Base-by-base conservation (phyloP, 2,797 vertebrate genomes). In the Eulemur albifrons region DNA sequence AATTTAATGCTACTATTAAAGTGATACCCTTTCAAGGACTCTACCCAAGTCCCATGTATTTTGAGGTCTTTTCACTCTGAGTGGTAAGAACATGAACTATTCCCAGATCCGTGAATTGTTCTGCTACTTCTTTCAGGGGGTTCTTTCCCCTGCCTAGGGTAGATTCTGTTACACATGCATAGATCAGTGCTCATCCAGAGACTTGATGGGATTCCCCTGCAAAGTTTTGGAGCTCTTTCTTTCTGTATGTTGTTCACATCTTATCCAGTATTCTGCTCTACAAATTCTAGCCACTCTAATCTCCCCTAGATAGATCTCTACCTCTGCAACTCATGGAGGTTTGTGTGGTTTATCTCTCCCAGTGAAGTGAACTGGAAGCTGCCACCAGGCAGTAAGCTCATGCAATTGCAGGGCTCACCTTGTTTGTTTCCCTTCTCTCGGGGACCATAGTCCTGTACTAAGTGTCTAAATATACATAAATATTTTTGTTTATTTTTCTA, bases 401-500 rank as follows among this genome's bases (percentile, higher is more conserved):
- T 17, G 18, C 35, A 82, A 70, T 23, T 61, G 59, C 27, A 61
- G 40, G 50, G 10, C 63, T 63, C 30, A 54, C 48, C 40, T 88
- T 77, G 13, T 57, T 76, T 76, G 18, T 61, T 88, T 94, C 6
- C 21, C 57, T 87, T 90, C 40, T 80, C 52, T 72, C 9, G 32
- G 63, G 59, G 43, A 65, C 59, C 52, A 40, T 5, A 69, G 57
- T 80, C 82, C n/a, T 75, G 17, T 17, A 52, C 18, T 52, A 52
- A 21, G 21, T 82, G 30, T 75, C 59, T 93, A 76, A 97, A 94
- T n/a, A 65, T n/a, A n/a, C 32, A 86, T 40, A 35, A 35, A 63
- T 93, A 50, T 45, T 80, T 54, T 52, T 76, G 23, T 77, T 57
- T 61, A 69, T 76, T 90, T 90, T 95, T 73, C 38, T 88, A 86